Base-by-base conservation (phyloP, 2,797 vertebrate genomes). In the Xenops minutus region DNA sequence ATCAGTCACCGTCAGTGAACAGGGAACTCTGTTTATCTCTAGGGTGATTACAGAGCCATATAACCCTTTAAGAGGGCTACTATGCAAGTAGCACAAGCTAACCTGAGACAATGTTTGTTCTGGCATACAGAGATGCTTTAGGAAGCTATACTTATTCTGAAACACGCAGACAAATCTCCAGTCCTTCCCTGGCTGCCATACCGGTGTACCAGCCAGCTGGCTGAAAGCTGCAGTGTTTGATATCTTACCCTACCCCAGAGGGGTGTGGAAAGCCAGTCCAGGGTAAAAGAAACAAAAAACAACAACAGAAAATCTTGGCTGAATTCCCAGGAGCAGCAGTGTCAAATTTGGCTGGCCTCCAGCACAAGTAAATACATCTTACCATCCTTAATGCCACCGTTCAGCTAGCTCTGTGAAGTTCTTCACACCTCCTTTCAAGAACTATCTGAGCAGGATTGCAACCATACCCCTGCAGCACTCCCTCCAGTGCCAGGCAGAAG, bases 361-460 rank as follows among this genome's bases (percentile, higher is more conserved):
- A 95, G 79, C 39, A 56, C 13, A 34, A 72, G 48, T 41, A 93
- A 93, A 88, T 66, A 37, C n/a, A 55, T 86, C 32, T 73, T 44
- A 93, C 90, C 58, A 41, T 68, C 62, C 51, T 90, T 73, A 48
- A 41, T 44, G 43, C 66, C 6, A 8, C 39, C 2, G 1, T 75
- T 88, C 54, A 62, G 54, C 26, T 63, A 62, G 54, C 29, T 56
- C 80, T 49, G 63, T 49, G 36, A 56, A 93, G 88, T 12, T 41
- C 84, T 78, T 94, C 88, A 81, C 88, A 63, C 62, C 83, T 86
- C 59, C 37, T 51, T 88, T 64, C 46, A 85, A 85, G 75, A 88
- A 89, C 44, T 14, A 26, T 10, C 27, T 0, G 0, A 2, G 0
- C 62, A 64, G 62, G 27, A 2, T 0, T 24, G 29, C 20, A 51